A percentile compares a stretch with the other conserved stretches of the same genome.
phyloP scores from a whole-genome alignment of 2,797 vertebrate species.

The Enteromius trimaculatus region DNA sequence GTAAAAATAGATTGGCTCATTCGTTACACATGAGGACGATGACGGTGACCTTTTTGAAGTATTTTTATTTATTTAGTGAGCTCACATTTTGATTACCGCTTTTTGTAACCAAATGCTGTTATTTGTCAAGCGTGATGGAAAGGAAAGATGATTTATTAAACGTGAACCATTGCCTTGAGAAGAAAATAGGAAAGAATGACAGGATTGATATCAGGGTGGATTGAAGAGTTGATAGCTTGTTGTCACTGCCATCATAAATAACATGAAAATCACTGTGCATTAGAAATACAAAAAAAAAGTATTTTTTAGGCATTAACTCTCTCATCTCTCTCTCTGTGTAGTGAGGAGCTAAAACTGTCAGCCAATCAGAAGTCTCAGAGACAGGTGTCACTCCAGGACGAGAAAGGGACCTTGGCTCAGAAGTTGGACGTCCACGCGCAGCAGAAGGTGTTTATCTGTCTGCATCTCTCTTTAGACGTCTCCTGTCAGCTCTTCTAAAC shows the following conservation, averaged over 20 bases:
- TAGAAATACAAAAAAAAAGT: neutral
- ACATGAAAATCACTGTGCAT: neutral
- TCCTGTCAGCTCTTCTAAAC: constrained; percentile 6
- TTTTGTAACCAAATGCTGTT: constrained; percentile 21
- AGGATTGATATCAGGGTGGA: neutral
- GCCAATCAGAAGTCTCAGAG: constrained; percentile 87
- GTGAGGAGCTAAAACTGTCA: constrained; percentile 90
- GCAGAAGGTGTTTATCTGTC: constrained; percentile 41
- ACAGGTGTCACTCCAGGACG: constrained; percentile 81
- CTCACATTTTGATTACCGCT: neutral
- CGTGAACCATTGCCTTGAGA: neutral
- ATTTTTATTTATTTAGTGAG: neutral
- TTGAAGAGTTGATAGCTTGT: neutral
- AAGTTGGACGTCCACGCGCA: constrained; percentile 71
- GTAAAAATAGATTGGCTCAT: constrained; percentile 47
- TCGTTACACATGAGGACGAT: constrained; percentile 29
- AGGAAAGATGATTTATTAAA: constrained; percentile 2
- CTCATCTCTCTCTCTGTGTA: constrained; percentile 63
- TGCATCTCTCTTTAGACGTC: neutral
- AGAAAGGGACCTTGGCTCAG: constrained; percentile 81
- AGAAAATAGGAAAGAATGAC: neutral
- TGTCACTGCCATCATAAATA: neutral
- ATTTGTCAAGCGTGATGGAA: neutral
- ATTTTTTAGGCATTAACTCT: neutral
- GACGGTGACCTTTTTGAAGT: constrained; percentile 22